These are phyloP conservation scores for Teleiodes luculella DNA, from an alignment of 2,888 invertebrate genomes.

Conservation along the genomic window DNA sequence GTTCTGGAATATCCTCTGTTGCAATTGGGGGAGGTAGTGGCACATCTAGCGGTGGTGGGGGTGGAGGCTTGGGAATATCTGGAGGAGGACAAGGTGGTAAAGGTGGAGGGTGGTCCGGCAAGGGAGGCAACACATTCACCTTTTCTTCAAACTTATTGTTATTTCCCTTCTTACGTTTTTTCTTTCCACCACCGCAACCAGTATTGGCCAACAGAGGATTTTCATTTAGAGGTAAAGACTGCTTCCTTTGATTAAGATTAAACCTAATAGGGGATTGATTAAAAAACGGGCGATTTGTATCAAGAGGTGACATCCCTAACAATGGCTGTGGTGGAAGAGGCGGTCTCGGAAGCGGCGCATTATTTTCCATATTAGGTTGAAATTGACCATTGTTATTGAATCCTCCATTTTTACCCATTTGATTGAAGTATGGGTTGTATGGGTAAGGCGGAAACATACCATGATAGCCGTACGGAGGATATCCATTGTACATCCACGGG, in stretches of 20 bases:
- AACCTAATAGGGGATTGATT: slow-evolving; percentile 70
- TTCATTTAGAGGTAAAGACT: slow-evolving; percentile 57
- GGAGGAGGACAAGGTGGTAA: slow-evolving; percentile 75
- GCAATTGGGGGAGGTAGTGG: slow-evolving; percentile 69
- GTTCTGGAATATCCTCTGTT: slow-evolving; percentile 61
- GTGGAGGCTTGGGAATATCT: slow-evolving; percentile 58
- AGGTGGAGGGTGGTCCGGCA: slow-evolving; percentile 76
- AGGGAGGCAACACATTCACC: slow-evolving; percentile 63
- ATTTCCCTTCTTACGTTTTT: slow-evolving; percentile 85
- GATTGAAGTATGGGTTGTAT: slow-evolving; percentile 71
- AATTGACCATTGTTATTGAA: slow-evolving; percentile 50
- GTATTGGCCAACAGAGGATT: slow-evolving; percentile 61
- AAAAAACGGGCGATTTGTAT: slow-evolving; percentile 62
- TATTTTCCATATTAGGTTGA: slow-evolving; percentile 55
- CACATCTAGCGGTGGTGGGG: slow-evolving; percentile 51
- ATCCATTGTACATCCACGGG: slow-evolving; percentile 68
- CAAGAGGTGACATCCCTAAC: slow-evolving; percentile 67
- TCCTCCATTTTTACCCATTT: slow-evolving; percentile 55
- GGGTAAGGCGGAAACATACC: slow-evolving; percentile 67
- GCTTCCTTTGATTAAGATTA: slow-evolving; percentile 66
- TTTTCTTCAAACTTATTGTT: slow-evolving; percentile 77
- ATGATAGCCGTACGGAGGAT: slow-evolving; percentile 61
- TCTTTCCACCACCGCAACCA: slow-evolving; percentile 78
- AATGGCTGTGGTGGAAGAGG: slow-evolving; percentile 56
- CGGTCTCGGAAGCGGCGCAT: slow-evolving; percentile 55